Conservation (phyloP, 2,113 vertebrate genomes). For the Romanogobio albipinnatus region DNA sequence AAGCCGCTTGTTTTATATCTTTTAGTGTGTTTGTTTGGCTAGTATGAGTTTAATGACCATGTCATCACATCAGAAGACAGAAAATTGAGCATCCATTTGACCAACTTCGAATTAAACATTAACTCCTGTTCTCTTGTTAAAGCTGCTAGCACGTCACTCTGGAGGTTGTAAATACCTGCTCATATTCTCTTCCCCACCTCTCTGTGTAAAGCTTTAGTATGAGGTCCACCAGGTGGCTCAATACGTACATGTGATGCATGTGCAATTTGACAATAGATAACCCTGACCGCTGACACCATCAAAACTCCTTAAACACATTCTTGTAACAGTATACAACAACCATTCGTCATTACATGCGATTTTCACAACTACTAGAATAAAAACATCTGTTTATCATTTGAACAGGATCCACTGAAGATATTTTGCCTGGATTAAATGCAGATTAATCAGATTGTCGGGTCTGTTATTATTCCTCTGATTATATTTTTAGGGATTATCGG, state of each 20-base stretch:
- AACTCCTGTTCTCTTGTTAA: slow-evolving; percentile 53
- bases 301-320: background rate
- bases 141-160: slow-evolving; percentile 55
- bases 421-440: slow-evolving; percentile 14
- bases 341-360: background rate
- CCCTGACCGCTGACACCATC: slow-evolving; percentile 59
- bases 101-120: slow-evolving; percentile 64
- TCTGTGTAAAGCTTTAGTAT: slow-evolving; percentile 25
- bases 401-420: background rate
- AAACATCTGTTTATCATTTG: slow-evolving; percentile 25
- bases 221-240: slow-evolving; percentile 43
- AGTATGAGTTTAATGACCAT: slow-evolving; percentile 18
- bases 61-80: slow-evolving; percentile 26
- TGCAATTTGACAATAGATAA: background rate
- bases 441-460: slow-evolving; percentile 32
- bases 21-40: slow-evolving; percentile 10
- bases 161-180: slow-evolving; percentile 62
- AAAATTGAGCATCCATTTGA: slow-evolving; percentile 42
- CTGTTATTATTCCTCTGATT: slow-evolving; percentile 4
- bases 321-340: background rate
- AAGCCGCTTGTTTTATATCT: background rate
- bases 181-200: slow-evolving; percentile 16
- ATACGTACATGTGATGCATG: background rate
- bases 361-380: background rate
- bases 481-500: background rate